phyloP scores from a whole-genome alignment of 2,888 invertebrate species.

The Mermis nigrescens region DNA sequence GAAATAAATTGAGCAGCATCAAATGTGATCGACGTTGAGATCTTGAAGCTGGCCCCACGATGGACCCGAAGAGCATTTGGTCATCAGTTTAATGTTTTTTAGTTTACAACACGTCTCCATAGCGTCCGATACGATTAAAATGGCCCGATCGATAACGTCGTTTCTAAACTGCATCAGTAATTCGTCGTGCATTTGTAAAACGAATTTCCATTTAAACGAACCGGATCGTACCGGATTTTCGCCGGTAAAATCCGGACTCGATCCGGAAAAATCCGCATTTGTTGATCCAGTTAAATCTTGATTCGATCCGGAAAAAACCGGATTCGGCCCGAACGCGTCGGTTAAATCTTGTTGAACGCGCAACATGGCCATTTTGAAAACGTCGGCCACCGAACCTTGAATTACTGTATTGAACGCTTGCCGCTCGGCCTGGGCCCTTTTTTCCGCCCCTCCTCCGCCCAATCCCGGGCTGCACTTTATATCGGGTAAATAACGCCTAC shows the following conservation, averaged over 20 bases:
- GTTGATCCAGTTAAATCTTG: too few relatives aligned
- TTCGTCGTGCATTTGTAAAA: slow-evolving; percentile 88
- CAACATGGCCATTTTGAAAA: slow-evolving; percentile 74
- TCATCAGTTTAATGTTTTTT: not conserved
- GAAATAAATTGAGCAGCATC: too few relatives aligned
- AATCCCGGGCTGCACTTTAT: too few relatives aligned
- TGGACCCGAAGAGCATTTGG: too few relatives aligned
- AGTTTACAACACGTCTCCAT: not conserved
- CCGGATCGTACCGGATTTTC: too few relatives aligned
- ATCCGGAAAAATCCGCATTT: slow-evolving; percentile 10
- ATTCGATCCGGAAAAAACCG: too few relatives aligned
- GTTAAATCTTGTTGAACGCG: slow-evolving; percentile 46
- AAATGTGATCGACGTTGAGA: too few relatives aligned
- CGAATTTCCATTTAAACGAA: slow-evolving; percentile 42
- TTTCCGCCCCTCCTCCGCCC: too few relatives aligned
- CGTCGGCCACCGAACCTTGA: slow-evolving; percentile 89
- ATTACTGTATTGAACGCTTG: slow-evolving; percentile 86
- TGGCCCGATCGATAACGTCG: not conserved
- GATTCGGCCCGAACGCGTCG: slow-evolving; percentile 34
- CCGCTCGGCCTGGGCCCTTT: slow-evolving; percentile 61
- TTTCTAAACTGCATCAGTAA: slow-evolving; percentile 61
- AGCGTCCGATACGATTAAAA: not conserved
- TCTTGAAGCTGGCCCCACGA: too few relatives aligned
- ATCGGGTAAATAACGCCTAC: too few relatives aligned
- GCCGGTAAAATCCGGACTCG: too few relatives aligned